Conservation (phyloP, 2,113 vertebrate species). For the Chiloscyllium plagiosum region DNA sequence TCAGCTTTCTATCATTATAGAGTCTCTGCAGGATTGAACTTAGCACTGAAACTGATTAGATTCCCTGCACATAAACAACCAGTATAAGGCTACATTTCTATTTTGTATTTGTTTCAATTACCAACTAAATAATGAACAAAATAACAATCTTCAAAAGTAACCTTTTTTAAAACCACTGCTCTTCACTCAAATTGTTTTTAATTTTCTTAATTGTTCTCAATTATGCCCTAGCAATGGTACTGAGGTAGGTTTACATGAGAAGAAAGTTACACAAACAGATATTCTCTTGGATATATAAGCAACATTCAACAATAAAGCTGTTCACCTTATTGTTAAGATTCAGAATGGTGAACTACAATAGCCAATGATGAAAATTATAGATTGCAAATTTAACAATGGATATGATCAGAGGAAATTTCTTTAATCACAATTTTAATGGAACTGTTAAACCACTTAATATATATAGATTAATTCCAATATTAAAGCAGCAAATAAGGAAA, state of each 20-base stretch:
- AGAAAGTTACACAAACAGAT: neutral
- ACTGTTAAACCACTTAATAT: neutral
- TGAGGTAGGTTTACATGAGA: neutral
- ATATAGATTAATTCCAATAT: neutral
- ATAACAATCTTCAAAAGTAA: neutral
- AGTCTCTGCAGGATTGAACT: neutral
- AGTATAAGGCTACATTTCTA: neutral
- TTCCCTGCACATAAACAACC: neutral
- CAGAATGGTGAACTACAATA: neutral
- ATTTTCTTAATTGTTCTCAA: neutral
- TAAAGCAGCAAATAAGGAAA: neutral
- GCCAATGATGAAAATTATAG: neutral
- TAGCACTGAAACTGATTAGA: neutral
- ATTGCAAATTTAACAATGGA: neutral
- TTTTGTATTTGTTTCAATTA: neutral
- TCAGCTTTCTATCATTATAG: neutral
- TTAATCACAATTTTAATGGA: neutral
- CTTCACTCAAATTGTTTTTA: neutral
- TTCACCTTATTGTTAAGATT: neutral
- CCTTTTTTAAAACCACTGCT: neutral
- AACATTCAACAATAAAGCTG: neutral
- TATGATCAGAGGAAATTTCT: constrained; percentile 5
- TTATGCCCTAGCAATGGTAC: neutral
- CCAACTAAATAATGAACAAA: neutral
- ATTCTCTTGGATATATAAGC: no score